These are phyloP conservation scores for Pholis gunnellus DNA, from an alignment of 2,113 vertebrate species.

Conservation along the genomic window DNA sequence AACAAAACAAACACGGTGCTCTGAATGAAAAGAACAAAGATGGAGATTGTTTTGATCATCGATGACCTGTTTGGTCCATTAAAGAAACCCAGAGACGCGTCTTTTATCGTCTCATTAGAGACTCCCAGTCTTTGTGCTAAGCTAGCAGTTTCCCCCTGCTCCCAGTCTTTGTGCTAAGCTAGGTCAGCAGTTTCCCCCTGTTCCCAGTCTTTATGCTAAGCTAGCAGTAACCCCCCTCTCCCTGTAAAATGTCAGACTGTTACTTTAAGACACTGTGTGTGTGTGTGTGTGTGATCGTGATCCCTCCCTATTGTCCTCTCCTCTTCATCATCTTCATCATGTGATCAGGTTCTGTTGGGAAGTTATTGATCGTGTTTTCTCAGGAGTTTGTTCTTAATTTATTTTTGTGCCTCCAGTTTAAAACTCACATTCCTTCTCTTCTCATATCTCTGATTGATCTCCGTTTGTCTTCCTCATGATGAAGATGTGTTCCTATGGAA, in stretches of 20 bases:
- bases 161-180: no score
- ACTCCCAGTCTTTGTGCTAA: no score
- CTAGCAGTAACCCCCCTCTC: no score
- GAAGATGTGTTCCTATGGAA: background rate
- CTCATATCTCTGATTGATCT: background rate
- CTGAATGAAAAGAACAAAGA: no score
- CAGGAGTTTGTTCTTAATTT: conserved; percentile 12
- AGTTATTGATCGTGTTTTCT: conserved; percentile 5
- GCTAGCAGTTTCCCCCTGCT: no score
- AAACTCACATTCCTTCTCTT: conserved; percentile 5
- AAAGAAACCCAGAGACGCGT: no score
- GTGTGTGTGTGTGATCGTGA: background rate
- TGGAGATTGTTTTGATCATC: background rate
- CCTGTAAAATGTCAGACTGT: background rate
- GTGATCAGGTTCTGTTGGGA: background rate
- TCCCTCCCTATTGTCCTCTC: no score
- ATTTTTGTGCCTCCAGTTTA: conserved; percentile 1
- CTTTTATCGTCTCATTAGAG: no score
- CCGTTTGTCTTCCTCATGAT: background rate
- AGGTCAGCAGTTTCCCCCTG: no score
- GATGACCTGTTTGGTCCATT: background rate
- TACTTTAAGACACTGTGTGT: no score
- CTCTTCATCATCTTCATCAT: background rate
- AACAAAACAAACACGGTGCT: no score
- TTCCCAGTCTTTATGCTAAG: no score